Evolutionary conservation across 2,113 vertebrate genomes (phyloP).

Genomic region (Labeo rohita): DNA sequence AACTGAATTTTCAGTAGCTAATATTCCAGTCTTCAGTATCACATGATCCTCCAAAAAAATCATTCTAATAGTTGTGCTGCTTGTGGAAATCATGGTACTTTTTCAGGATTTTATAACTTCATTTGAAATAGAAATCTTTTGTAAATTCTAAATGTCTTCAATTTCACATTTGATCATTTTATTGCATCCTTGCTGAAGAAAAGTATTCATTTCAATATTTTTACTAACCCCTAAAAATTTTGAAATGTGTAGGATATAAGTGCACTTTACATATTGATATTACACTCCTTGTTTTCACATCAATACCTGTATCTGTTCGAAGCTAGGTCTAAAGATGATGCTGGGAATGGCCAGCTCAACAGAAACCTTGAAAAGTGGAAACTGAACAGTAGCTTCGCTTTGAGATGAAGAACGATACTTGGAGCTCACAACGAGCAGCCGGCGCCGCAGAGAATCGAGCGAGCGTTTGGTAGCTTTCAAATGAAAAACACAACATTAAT

Average conservation of each 20-base stretch:
- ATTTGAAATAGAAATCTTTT: neutral
- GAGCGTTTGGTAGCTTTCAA: conserved; percentile 76
- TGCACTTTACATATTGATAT: too few relatives aligned
- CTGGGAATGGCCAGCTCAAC: conserved; percentile 81
- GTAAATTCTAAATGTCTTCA: neutral
- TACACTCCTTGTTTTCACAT: neutral
- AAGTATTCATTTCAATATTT: neutral
- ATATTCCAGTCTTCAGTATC: neutral
- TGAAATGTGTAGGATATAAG: too few relatives aligned
- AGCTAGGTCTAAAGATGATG: conserved; percentile 79
- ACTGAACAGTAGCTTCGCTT: conserved; percentile 41
- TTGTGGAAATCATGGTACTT: neutral
- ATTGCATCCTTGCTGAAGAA: neutral
- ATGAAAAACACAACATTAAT: conserved; percentile 20
- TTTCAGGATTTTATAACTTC: neutral
- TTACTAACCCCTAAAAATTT: too few relatives aligned
- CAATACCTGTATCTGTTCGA: conserved; percentile 83
- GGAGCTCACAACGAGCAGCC: conserved; percentile 66
- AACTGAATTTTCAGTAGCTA: neutral
- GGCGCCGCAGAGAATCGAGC: conserved; percentile 76
- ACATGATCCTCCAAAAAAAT: neutral
- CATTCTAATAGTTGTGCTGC: neutral
- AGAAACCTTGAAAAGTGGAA: conserved; percentile 78
- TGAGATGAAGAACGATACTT: conserved; percentile 62
- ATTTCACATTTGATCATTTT: neutral